Conservation (phyloP, 2,113 vertebrate species). For the Gavia stellata region DNA sequence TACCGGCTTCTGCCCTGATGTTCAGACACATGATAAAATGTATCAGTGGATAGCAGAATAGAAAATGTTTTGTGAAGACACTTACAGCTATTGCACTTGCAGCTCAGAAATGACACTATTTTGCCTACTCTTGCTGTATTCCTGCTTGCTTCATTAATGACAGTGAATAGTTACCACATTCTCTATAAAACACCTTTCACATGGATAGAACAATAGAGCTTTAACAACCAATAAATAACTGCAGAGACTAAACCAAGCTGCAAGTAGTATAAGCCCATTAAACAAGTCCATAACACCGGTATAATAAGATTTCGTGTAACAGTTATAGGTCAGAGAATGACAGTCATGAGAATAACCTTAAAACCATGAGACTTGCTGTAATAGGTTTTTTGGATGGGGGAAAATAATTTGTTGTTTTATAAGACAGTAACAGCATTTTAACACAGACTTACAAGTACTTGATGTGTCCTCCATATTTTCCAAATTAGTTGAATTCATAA, state of each 20-base stretch:
- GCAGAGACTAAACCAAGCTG: slow-evolving; percentile 6
- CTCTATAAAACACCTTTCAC: background rate
- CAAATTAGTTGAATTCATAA: slow-evolving; percentile 42
- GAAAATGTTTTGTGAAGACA: background rate
- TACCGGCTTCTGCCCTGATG: background rate
- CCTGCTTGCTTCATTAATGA: background rate
- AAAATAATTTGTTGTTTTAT: background rate
- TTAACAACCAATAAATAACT: background rate
- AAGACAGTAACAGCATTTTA: slow-evolving; percentile 33
- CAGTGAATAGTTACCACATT: background rate
- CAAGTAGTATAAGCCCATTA: background rate
- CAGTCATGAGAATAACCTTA: slow-evolving; percentile 30
- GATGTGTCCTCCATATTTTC: background rate
- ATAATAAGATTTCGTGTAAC: slow-evolving; percentile 18
- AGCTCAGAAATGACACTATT: background rate
- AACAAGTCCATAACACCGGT: background rate
- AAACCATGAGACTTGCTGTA: background rate
- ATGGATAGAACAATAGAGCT: background rate
- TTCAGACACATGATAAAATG: background rate
- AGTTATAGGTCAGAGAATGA: slow-evolving; percentile 11
- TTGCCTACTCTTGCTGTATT: background rate
- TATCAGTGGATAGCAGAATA: background rate
- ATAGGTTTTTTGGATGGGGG: background rate
- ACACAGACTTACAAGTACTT: slow-evolving; percentile 13
- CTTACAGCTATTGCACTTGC: background rate